Evolutionary conservation across 2,797 vertebrate genomes (phyloP).

Genomic region (Clarias pachynema): DNA sequence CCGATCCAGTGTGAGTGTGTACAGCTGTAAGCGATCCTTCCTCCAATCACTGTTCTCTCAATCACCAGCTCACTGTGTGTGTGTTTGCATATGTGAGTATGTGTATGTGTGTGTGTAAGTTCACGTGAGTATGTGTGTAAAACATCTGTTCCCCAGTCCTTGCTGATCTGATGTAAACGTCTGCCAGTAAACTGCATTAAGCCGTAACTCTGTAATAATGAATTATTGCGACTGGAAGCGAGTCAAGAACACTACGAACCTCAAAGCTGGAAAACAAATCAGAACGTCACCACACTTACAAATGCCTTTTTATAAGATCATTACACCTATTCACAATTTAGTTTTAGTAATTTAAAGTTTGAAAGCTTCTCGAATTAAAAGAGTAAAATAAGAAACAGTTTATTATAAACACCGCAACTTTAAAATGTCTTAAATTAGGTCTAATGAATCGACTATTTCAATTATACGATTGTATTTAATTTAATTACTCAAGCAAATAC

Average conservation of each 20-base stretch:
- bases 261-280: background rate
- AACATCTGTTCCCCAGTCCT: background rate
- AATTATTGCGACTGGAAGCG: background rate
- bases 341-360: too few species aligned
- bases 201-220: background rate
- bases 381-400: background rate
- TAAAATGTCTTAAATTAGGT: background rate
- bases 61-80: background rate
- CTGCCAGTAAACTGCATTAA: conserved; percentile 16
- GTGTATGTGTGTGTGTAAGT: background rate
- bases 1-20: background rate
- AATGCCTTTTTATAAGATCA: background rate
- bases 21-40: background rate
- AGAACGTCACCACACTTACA: background rate
- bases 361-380: background rate
- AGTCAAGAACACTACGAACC: background rate
- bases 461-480: too few species aligned
- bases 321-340: background rate
- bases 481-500: too few species aligned
- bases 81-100: conserved; percentile 6
- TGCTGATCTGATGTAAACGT: background rate
- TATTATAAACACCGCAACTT: background rate
- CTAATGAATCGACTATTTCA: background rate
- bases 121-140: background rate
- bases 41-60: background rate